Conservation (phyloP, 2,888 invertebrate genomes). For the Leucozona laternaria region DNA sequence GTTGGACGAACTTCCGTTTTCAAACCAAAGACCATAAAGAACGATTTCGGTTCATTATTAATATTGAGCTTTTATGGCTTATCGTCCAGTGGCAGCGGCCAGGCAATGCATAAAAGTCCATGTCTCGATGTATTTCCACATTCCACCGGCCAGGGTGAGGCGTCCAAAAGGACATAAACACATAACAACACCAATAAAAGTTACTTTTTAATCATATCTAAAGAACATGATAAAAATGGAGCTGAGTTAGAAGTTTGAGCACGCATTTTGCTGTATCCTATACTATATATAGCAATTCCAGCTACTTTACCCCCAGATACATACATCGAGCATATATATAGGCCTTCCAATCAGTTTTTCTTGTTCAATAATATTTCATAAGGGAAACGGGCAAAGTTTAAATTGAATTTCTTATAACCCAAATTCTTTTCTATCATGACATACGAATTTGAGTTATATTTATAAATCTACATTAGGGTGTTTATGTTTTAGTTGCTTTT, state of each 20-base stretch:
- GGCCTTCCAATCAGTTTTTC: conserved; percentile 43
- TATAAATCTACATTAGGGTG: not conserved
- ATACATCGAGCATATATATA: not conserved
- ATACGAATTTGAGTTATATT: not conserved
- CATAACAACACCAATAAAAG: conserved; percentile 75
- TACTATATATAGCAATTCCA: conserved; percentile 14
- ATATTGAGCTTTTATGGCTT: conserved; percentile 74
- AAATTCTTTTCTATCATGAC: conserved; percentile 30
- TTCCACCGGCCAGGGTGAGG: conserved; percentile 45
- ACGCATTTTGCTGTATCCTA: conserved; percentile 57
- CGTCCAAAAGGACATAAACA: conserved; percentile 67
- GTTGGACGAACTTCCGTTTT: conserved; percentile 46
- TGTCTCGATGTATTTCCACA: conserved; percentile 11
- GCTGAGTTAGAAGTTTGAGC: conserved; percentile 67
- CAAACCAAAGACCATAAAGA: conserved; percentile 58
- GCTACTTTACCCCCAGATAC: not conserved
- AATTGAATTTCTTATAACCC: conserved; percentile 69
- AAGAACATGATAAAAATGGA: conserved; percentile 64
- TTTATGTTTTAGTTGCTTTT: too few relatives aligned
- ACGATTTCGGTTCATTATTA: conserved; percentile 74
- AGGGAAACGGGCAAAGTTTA: conserved; percentile 70
- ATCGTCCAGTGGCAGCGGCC: conserved; percentile 48
- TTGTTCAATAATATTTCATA: conserved; percentile 63
- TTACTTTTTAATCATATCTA: conserved; percentile 75
- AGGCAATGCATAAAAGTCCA: conserved; percentile 21